Evolutionary conservation across 2,888 invertebrate genomes (phyloP).

Genomic region (Matsumyia berberina): DNA sequence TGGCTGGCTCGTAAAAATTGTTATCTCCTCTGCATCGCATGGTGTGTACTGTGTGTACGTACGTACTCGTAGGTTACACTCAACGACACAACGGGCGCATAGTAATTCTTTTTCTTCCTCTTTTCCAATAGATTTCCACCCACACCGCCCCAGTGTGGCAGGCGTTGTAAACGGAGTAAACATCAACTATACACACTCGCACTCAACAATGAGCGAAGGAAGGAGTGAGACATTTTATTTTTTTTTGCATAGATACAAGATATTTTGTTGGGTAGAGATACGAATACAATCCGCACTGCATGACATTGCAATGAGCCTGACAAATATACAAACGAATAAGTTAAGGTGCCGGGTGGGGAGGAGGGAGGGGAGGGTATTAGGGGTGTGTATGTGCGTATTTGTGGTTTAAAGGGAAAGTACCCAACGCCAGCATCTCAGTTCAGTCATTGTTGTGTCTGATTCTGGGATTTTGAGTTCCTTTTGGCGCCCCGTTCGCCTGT

Average conservation of each 20-base stretch:
- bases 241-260: slow-evolving; percentile 60
- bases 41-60: slow-evolving; percentile 24
- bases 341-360: not conserved
- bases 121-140: slow-evolving; percentile 64
- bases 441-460: slow-evolving; percentile 69
- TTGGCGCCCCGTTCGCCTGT: slow-evolving; percentile 4
- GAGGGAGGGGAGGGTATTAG: too few relatives aligned
- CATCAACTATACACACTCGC: slow-evolving; percentile 50
- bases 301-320: slow-evolving; percentile 62
- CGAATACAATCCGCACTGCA: slow-evolving; percentile 58
- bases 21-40: slow-evolving; percentile 68
- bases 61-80: slow-evolving; percentile 22
- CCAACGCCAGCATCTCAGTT: slow-evolving; percentile 29
- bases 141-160: slow-evolving; percentile 3
- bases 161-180: slow-evolving; percentile 67
- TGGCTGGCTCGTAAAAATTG: slow-evolving; percentile 67
- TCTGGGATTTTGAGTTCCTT: slow-evolving; percentile 57
- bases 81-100: slow-evolving; percentile 48
- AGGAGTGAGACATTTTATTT: slow-evolving; percentile 52
- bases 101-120: slow-evolving; percentile 45
- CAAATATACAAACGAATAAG: slow-evolving; percentile 18
- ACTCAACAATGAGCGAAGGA: slow-evolving; percentile 21
- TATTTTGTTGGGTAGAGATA: too few relatives aligned
- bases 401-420: slow-evolving; percentile 67
- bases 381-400: slow-evolving; percentile 24